phyloP scores from a whole-genome alignment of 2,113 vertebrate genomes.

The Irena cyanogastra region DNA sequence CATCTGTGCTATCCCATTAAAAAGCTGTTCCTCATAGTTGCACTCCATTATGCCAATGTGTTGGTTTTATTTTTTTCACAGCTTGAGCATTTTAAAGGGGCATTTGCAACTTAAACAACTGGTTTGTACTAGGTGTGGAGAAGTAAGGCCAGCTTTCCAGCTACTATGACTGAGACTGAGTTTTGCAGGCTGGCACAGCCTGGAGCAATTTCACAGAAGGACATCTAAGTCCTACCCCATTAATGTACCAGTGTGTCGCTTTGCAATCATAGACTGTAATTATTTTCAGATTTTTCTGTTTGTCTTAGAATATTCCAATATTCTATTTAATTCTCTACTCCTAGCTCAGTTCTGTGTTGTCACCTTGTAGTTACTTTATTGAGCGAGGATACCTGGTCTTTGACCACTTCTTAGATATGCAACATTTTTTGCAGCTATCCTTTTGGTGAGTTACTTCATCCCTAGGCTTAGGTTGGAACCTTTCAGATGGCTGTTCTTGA shows the following conservation, averaged over 20 bases:
- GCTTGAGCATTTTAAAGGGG: background rate
- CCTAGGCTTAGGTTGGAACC: background rate
- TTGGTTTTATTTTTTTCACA: background rate
- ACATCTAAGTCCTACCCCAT: background rate
- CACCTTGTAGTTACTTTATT: background rate
- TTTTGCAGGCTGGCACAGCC: background rate
- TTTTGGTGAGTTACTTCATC: background rate
- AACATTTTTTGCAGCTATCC: background rate
- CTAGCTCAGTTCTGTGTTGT: background rate
- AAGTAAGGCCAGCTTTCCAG: background rate
- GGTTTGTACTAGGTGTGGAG: background rate
- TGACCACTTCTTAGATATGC: background rate
- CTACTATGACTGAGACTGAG: background rate
- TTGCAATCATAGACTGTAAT: background rate
- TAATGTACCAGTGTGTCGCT: background rate
- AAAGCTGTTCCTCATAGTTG: background rate
- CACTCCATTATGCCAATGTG: background rate
- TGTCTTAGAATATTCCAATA: background rate
- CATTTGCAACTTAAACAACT: background rate
- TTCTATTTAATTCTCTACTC: background rate
- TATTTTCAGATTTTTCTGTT: background rate
- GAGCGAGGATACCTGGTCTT: background rate
- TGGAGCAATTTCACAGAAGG: background rate
- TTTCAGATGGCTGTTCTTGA: background rate
- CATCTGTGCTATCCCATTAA: slow-evolving; percentile 30